Conservation (phyloP, 2,113 vertebrate genomes). For the Aptenodytes patagonicus region DNA sequence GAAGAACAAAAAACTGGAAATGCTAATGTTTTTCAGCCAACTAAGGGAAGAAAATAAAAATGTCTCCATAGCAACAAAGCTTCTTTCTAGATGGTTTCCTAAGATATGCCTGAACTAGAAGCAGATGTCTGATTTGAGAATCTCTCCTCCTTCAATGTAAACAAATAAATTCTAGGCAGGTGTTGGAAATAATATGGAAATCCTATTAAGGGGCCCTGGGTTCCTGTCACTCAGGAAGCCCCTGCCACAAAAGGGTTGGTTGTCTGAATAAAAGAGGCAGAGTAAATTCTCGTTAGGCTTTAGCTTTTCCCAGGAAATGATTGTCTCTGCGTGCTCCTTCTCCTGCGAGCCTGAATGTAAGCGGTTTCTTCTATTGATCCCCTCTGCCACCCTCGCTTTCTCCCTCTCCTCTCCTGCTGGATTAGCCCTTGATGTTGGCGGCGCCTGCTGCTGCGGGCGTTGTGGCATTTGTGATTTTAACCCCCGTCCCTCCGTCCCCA, state of each 20-base stretch:
- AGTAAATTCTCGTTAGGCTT: slow-evolving; percentile 82
- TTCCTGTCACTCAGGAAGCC: slow-evolving; percentile 83
- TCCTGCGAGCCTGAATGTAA: slow-evolving; percentile 77
- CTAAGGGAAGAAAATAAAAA: slow-evolving; percentile 79
- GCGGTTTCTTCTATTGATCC: slow-evolving; percentile 74
- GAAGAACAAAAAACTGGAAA: slow-evolving; percentile 83
- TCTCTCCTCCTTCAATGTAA: slow-evolving; percentile 83
- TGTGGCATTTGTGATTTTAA: slow-evolving; percentile 75
- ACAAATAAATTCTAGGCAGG: slow-evolving; percentile 89
- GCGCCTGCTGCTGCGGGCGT: not conserved
- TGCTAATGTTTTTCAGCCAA: slow-evolving; percentile 80
- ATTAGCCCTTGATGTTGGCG: slow-evolving; percentile 70
- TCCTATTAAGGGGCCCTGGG: slow-evolving; percentile 81
- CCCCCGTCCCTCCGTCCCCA: not conserved
- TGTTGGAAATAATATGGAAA: slow-evolving; percentile 89
- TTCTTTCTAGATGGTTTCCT: slow-evolving; percentile 83
- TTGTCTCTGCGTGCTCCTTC: slow-evolving; percentile 78
- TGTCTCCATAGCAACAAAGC: slow-evolving; percentile 86
- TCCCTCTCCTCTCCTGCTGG: slow-evolving; percentile 39
- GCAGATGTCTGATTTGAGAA: slow-evolving; percentile 86
- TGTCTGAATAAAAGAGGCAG: slow-evolving; percentile 77
- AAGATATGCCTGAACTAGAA: slow-evolving; percentile 84
- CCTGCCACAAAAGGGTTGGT: slow-evolving; percentile 76
- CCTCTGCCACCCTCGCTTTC: slow-evolving; percentile 67
- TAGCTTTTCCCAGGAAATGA: slow-evolving; percentile 85